Percentiles rank a stretch among this genome's conserved stretches.
phyloP scores from a whole-genome alignment of 2,113 vertebrate genomes.

The Dicrurus megarhynchus region DNA sequence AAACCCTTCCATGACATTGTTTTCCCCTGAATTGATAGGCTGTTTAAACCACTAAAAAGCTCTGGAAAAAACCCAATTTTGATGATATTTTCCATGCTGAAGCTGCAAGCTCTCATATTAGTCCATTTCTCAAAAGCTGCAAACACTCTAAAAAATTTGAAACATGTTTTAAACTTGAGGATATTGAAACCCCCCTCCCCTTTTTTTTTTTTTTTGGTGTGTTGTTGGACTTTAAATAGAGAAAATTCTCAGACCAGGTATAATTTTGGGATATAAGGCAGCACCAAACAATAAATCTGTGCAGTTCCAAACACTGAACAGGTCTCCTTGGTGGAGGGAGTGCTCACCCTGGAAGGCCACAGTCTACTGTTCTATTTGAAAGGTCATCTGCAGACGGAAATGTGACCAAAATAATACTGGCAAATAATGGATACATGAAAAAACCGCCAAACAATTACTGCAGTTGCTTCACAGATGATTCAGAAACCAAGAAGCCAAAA shows the following conservation, averaged over 20 bases:
- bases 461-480: slow-evolving; percentile 25
- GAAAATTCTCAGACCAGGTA: neutral
- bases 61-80: neutral
- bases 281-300: neutral
- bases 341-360: neutral
- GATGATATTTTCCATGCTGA: neutral
- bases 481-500: slow-evolving; percentile 4
- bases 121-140: neutral
- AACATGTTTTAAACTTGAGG: neutral
- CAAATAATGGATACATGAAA: neutral
- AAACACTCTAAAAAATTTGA: neutral
- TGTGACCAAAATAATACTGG: neutral
- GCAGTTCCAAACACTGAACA: neutral
- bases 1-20: neutral
- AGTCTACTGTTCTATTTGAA: neutral
- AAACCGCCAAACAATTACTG: neutral
- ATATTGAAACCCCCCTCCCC: neutral
- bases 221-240: neutral
- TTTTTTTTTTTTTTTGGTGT: neutral
- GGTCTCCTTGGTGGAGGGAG: neutral
- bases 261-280: neutral
- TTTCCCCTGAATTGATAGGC: neutral
- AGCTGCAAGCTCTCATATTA: neutral
- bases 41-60: neutral
- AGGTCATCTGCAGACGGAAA: neutral